phyloP scores from a whole-genome alignment of 2,113 vertebrate genomes.

The Gadus macrocephalus region DNA sequence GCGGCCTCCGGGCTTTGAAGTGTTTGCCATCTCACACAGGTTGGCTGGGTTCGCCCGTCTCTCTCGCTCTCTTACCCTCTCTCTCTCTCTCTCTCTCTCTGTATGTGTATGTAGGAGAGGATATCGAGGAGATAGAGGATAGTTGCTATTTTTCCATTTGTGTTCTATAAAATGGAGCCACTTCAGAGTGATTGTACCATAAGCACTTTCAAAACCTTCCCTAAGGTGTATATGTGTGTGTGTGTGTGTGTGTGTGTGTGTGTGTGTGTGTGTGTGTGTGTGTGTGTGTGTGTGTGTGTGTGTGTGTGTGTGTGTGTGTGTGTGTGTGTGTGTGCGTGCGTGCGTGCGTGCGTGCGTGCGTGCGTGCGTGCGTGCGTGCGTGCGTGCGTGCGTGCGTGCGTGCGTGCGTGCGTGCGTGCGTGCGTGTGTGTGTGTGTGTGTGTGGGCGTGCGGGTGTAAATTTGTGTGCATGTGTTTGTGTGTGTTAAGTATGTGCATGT shows the following conservation, averaged over 20 bases:
- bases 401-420: not conserved
- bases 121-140: constrained; percentile 34
- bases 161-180: constrained; percentile 65
- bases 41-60: constrained; percentile 54
- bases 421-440: not conserved
- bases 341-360: not conserved
- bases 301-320: not conserved
- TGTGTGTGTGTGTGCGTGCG: not conserved
- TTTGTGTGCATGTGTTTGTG: not conserved
- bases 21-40: constrained; percentile 71
- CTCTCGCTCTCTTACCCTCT: not conserved
- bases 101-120: constrained; percentile 23
- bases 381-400: constrained; percentile 1
- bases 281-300: not conserved
- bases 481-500: not conserved
- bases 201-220: constrained; percentile 35
- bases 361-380: not conserved
- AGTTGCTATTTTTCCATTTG: constrained; percentile 63
- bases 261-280: not conserved
- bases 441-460: not conserved
- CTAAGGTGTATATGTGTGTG: constrained; percentile 1
- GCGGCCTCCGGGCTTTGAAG: constrained; percentile 69
- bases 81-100: not conserved
- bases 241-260: not conserved
- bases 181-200: constrained; percentile 64